Evolutionary conservation across 2,888 invertebrate genomes (phyloP).

Genomic region (Linyphia triangularis): DNA sequence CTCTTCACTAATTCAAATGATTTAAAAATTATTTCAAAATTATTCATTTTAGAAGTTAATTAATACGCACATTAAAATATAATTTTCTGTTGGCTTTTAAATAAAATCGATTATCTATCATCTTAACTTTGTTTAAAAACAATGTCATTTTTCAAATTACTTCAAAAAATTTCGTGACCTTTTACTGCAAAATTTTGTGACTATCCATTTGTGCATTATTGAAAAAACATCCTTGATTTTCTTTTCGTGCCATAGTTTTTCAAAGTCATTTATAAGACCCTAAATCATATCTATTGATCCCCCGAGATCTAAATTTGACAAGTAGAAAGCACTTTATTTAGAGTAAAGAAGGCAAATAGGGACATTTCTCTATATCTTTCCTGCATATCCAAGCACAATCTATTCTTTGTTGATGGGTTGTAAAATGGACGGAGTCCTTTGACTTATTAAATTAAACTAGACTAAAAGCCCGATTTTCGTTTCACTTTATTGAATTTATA

Average conservation of each 20-base stretch:
- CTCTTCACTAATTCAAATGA: too few species aligned
- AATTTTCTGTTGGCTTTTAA: too few species aligned
- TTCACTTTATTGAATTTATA: too few species aligned
- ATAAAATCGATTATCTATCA: too few species aligned
- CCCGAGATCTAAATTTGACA: background rate
- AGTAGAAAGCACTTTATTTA: conserved; percentile 3
- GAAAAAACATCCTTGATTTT: background rate
- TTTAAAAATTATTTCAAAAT: too few species aligned
- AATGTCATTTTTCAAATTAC: too few species aligned
- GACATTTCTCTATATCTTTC: background rate
- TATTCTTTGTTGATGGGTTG: background rate
- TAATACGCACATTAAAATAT: too few species aligned
- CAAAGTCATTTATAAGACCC: conserved; percentile 3
- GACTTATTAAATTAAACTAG: background rate
- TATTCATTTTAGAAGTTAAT: too few species aligned
- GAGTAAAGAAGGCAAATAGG: background rate
- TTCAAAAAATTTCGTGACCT: too few species aligned
- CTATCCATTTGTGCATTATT: background rate
- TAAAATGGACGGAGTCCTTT: background rate
- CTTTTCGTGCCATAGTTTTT: background rate
- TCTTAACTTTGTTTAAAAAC: too few species aligned
- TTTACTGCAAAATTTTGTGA: background rate
- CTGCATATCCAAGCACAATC: background rate
- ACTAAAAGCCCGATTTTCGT: background rate
- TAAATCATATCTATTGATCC: background rate